Base-by-base conservation (phyloP, 2,888 invertebrate genomes). In the Drosophila nr. fundita region DNA sequence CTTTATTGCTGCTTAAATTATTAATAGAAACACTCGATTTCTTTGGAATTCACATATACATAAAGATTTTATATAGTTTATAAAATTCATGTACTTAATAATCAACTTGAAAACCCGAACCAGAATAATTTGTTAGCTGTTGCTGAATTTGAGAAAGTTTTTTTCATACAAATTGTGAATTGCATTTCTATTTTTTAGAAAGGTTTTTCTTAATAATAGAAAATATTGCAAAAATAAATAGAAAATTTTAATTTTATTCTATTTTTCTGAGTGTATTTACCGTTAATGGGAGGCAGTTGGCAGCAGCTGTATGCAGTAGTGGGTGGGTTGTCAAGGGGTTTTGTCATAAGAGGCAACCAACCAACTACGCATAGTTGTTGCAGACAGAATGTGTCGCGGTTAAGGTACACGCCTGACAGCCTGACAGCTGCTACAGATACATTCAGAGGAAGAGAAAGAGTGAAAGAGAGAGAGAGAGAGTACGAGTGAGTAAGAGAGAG, bases 331-430 rank as follows among this genome's bases (percentile, higher is more conserved):
- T 27, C 10, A 49, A 27, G 49, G 18, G 27, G 49, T 24, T 27
- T 38, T 57, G 38, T 29, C 38, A 57, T 29, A 67, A 70, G 68
- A 68, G 65, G 65, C 70, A 78, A 73, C 50, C 84, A 81, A 80
- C 88, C 77, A 80, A 80, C 81, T 82, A 82, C 74, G 78, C 78
- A 86, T 45, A 45, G 45, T 45, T 15, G 80, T 71, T 84, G 85
- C 72, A 82, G 77, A 69, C 72, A 77, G 82, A 77, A 87, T 71
- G 79, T 82, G 89, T 85, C 84, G 84, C 79, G 85, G 82, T 87
- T 87, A 77, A 68, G 82, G 87, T 89, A 75, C 89, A 70, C 73
- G 71, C 77, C 61, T 89, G 85, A 89, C 89, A 89, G 82, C 48
- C 82, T 87, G 87, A 62, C 71, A 73, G 80, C 34, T 61, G 49